A percentile compares a stretch with the other conserved stretches of the same genome.
Conservation (phyloP, 2,113 vertebrate species). For the Solea solea region DNA sequence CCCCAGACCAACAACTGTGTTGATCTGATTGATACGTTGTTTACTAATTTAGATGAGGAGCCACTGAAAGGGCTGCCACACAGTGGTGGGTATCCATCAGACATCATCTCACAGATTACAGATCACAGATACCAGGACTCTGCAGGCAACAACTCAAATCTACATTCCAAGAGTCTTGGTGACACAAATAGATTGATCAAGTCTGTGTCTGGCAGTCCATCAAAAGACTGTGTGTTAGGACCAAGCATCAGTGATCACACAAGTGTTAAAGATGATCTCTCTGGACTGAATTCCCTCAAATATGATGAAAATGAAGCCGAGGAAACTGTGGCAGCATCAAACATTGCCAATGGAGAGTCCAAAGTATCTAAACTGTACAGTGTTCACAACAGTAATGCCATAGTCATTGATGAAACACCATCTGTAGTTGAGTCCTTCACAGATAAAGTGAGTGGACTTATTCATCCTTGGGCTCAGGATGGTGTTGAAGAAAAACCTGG, state of each 20-base stretch:
- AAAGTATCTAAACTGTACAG: conserved; percentile 63
- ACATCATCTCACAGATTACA: conserved; percentile 64
- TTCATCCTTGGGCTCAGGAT: conserved; percentile 49
- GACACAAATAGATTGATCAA: conserved; percentile 55
- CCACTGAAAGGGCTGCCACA: conserved; percentile 61
- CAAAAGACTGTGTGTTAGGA: conserved; percentile 43
- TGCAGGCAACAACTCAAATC: conserved; percentile 44
- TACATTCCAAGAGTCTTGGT: conserved; percentile 47
- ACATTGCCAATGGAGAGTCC: conserved; percentile 57
- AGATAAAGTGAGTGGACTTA: conserved; percentile 23
- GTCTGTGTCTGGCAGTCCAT: conserved; percentile 32
- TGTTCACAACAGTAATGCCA: conserved; percentile 42
- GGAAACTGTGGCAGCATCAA: conserved; percentile 20
- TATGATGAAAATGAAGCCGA: conserved; percentile 46
- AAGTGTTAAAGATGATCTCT: conserved; percentile 37
- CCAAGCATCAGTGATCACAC: conserved; percentile 44
- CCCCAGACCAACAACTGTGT: conserved; percentile 62
- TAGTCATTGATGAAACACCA: conserved; percentile 9
- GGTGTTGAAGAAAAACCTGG: conserved; percentile 36
- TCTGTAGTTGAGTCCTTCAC: conserved; percentile 17
- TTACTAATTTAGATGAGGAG: conserved; percentile 73
- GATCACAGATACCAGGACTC: conserved; percentile 60
- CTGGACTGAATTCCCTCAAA: conserved; percentile 30
- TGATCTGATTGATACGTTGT: conserved; percentile 74
- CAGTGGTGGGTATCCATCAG: conserved; percentile 40